These are phyloP conservation scores for Siniperca undulata DNA, from an alignment of 2,797 vertebrate species.

Conservation along the genomic window DNA sequence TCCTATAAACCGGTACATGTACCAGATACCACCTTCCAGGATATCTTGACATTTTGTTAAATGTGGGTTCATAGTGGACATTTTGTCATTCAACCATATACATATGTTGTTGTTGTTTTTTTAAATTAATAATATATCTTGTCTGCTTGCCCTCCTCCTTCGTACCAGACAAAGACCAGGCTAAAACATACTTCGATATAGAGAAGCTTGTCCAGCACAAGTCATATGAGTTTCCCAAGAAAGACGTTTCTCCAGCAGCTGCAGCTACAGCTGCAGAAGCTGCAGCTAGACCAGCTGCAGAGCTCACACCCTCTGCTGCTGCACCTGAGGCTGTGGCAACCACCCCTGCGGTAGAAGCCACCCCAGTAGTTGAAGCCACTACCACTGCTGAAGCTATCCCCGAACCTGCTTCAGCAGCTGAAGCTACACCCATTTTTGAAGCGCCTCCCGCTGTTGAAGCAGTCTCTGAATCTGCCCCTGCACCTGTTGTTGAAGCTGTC, in stretches of 20 bases:
- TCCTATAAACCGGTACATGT: neutral
- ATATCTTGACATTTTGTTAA: constrained; percentile 16
- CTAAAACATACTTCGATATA: constrained; percentile 84
- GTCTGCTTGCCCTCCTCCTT: constrained; percentile 75
- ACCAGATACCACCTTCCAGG: neutral
- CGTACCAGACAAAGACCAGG: constrained; percentile 75
- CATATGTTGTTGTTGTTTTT: neutral
- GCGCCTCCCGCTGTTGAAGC: neutral
- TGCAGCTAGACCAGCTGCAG: constrained; percentile 9
- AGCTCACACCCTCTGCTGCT: constrained; percentile 7
- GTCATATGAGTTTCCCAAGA: constrained; percentile 74
- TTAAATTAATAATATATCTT: constrained; percentile 49
- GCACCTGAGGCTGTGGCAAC: constrained; percentile 1
- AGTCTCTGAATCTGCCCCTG: neutral
- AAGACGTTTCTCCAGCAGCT: constrained; percentile 39
- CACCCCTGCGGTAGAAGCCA: too few species aligned
- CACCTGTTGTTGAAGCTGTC: constrained; percentile 3
- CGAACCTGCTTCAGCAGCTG: constrained; percentile 10
- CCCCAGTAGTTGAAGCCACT: too few species aligned
- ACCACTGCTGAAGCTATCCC: constrained; percentile 4
- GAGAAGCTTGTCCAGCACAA: constrained; percentile 84
- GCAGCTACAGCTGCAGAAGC: constrained; percentile 41
- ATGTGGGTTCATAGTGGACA: constrained; percentile 3
- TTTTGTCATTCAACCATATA: constrained; percentile 14
- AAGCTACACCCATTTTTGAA: neutral